phyloP scores from a whole-genome alignment of 2,113 vertebrate genomes.

The Brachirus orientalis region DNA sequence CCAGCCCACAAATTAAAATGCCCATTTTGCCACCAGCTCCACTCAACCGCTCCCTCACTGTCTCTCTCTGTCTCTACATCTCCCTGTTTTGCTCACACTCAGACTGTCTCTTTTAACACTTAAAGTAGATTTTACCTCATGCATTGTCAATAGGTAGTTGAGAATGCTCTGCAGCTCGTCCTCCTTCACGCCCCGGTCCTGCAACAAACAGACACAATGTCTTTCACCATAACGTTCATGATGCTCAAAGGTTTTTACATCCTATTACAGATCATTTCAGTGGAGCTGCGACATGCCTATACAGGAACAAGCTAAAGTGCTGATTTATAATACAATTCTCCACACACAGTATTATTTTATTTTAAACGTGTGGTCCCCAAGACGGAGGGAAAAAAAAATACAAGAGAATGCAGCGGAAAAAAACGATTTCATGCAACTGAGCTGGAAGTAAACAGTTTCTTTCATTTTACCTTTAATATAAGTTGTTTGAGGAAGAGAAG shows the following conservation, averaged over 20 bases:
- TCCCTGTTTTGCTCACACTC: neutral
- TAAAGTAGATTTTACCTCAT: conserved; percentile 87
- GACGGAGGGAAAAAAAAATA: conserved; percentile 20
- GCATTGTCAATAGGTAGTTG: conserved; percentile 98
- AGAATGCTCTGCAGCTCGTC: conserved; percentile 98
- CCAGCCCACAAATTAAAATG: conserved; percentile 56
- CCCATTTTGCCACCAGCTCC: conserved; percentile 54
- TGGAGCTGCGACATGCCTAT: conserved; percentile 7
- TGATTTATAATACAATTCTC: neutral
- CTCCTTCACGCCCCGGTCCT: conserved; percentile 99
- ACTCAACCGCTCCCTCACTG: conserved; percentile 20
- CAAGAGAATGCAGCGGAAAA: too few relatives aligned
- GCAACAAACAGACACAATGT: neutral
- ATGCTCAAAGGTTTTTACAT: too few relatives aligned
- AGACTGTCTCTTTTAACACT: neutral
- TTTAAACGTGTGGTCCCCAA: conserved; percentile 15
- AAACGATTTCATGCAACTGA: conserved; percentile 39
- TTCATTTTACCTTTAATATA: conserved; percentile 90
- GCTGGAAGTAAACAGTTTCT: neutral
- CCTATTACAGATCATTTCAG: conserved; percentile 39
- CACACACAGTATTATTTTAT: conserved; percentile 31
- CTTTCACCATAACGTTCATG: conserved; percentile 8
- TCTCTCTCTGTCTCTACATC: conserved; percentile 7
- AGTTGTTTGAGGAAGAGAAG: conserved; percentile 99
- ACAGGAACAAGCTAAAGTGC: conserved; percentile 7